phyloP scores from a whole-genome alignment of 2,113 vertebrate genomes.

The Dipodomys spectabilis region DNA sequence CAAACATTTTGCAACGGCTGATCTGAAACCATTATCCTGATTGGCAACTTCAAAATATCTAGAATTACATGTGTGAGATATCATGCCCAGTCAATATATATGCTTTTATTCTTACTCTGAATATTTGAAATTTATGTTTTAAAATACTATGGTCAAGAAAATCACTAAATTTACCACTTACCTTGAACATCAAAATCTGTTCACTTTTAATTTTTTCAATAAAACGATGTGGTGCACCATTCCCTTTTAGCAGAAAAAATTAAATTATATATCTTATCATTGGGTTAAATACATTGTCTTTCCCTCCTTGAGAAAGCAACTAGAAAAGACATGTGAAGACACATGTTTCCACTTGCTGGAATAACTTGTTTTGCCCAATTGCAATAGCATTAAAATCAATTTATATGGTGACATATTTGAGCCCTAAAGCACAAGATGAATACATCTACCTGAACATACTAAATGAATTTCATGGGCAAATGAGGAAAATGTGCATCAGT shows the following conservation, averaged over 20 bases:
- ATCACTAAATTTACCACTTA: background rate
- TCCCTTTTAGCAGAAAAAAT: background rate
- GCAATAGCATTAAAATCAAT: background rate
- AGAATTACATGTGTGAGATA: no score
- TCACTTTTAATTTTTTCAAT: constrained; percentile 25
- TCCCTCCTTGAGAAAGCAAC: background rate
- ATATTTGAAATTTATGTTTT: constrained; percentile 27
- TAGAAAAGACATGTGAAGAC: background rate
- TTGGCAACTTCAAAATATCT: no score
- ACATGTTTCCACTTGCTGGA: background rate
- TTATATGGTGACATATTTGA: background rate
- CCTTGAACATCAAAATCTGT: constrained; percentile 29
- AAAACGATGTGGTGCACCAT: background rate
- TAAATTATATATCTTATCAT: background rate
- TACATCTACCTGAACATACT: background rate
- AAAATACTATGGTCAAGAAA: no score
- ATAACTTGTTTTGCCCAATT: background rate
- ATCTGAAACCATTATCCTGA: no score
- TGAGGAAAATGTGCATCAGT: background rate
- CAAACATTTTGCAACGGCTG: no score
- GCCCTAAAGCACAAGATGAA: background rate
- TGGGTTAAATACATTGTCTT: background rate
- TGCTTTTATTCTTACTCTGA: background rate
- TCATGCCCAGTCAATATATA: no score
- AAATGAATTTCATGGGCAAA: background rate